Base-by-base conservation (phyloP, 2,888 invertebrate species). In the Amphipoea lucens region DNA sequence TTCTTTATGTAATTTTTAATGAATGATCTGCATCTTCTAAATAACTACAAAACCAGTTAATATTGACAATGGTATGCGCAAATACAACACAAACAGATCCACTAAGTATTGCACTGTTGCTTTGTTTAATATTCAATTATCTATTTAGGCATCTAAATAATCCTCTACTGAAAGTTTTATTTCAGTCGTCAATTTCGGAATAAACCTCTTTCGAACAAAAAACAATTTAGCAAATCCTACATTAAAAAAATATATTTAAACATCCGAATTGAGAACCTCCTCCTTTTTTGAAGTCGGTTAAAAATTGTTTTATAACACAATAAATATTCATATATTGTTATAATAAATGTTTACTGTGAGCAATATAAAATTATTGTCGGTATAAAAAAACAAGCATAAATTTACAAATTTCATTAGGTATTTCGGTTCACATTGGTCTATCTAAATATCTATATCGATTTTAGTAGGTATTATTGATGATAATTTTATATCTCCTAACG, bases 291-390 rank as follows among this genome's bases (percentile, higher is more conserved):
- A 9, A 42, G 42, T 42, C 42, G 42, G 42, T 42, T 42, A 42
- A 42, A 45, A 11, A 12, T 9, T 45, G 9, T 45, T 80, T 69
- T 70, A 70, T 70, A 40, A 29, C 12, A 62, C n/a, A 51, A 42
- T 81, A 66, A 79, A 66, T 36, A 51, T 42, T 11, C 7, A 66
- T 79, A 71, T 60, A 70, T 45, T 45, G 17, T 51, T 60, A 4
- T 54, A 70, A 60, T 70, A 62, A 77, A 71, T 54, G 17, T 82
- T 71, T 70, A 83, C 67, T 48, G 40, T 20, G 14, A 60, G 66
- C 83, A 40, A 17, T 81, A 81, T 70, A 83, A 69, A 12, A 20
- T 54, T 62, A 81, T 83, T 45, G 66, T 54, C 36, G 63, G 11
- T 69, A 20, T 76, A 81, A 45, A 51, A 57, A n/a, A 69, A 76